Evolutionary conservation across 2,888 invertebrate genomes (phyloP).

Genomic region (Nemurella pictetii): DNA sequence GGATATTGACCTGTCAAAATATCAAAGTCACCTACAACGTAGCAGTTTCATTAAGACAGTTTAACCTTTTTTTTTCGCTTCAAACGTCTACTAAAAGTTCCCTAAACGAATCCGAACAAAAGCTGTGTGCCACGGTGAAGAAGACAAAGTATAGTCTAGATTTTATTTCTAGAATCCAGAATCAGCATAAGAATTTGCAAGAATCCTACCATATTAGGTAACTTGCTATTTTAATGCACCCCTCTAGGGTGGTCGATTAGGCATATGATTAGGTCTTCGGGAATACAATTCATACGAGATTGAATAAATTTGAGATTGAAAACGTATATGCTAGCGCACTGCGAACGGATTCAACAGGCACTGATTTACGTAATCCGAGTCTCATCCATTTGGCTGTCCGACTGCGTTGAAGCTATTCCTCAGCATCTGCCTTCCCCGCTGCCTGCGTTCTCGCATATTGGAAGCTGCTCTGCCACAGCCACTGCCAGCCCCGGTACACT

Average conservation of each 20-base stretch:
- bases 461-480: too few relatives aligned
- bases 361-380: not conserved
- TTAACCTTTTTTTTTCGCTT: not conserved
- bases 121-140: not conserved
- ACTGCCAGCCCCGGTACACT: too few relatives aligned
- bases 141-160: conserved; percentile 20
- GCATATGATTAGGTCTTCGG: conserved; percentile 7
- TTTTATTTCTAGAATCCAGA: conserved; percentile 14
- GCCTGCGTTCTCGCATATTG: too few relatives aligned
- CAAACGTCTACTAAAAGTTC: not conserved
- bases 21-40: not conserved
- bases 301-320: not conserved
- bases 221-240: conserved; percentile 28
- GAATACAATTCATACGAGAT: conserved; percentile 1
- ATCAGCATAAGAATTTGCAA: conserved; percentile 29
- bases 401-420: not conserved
- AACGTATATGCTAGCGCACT: not conserved
- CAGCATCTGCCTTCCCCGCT: too few relatives aligned
- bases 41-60: not conserved
- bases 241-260: conserved; percentile 23
- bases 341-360: not conserved
- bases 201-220: conserved; percentile 23
- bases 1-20: not conserved
- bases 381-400: not conserved
- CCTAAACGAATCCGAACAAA: not conserved